Base-by-base conservation (phyloP, 2,113 vertebrate species). In the Eleginops maclovinus region DNA sequence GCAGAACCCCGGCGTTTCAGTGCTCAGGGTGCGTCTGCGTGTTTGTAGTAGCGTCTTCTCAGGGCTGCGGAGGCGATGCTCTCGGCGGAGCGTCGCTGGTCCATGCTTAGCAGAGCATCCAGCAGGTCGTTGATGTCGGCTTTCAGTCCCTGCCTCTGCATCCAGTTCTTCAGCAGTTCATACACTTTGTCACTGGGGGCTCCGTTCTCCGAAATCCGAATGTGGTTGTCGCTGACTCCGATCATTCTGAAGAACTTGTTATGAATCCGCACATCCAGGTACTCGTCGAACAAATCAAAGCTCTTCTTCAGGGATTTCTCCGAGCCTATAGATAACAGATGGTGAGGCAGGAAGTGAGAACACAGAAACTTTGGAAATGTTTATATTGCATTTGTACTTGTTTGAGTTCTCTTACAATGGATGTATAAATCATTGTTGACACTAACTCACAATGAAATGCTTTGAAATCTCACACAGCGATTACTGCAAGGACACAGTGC, bases 181-280 rank as follows among this genome's bases (percentile, higher is more conserved):
- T 95, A 95, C 43, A 95, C 95, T 62, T 94, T 95, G 88, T 95
- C 95, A 0, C 49, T 43, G 3, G 88, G n/a, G 36, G 87, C 9
- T 46, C 87, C 85, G 12, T 58, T 89, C 78, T 95, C 94, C 0
- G 94, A 93, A 0, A 92, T 89, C 40, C 93, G 93, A 26, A 95
- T 95, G 79, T 87, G 77, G 85, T 95, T 95, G 88, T 95, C 94
- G 4, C 79, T 94, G 65, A 95, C 87, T 1, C 94, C 94, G 4
- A 95, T 94, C 83, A 73, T 69, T 16, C 95, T 70, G 86, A 95
- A 95, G 88, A 95, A 95, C 85, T 94, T 95, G 89, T 95, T 95
- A 63, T 94, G 94, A 84, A 94, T 92, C 83, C 91, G 89, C 14
- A 94, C 90, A 0, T 95, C 93, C 90, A 95, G 87, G 62, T 82